A percentile compares a stretch with the other conserved stretches of the same genome.
Conservation (phyloP, 1,140 invertebrate species). For the Bombus turneri region DNA sequence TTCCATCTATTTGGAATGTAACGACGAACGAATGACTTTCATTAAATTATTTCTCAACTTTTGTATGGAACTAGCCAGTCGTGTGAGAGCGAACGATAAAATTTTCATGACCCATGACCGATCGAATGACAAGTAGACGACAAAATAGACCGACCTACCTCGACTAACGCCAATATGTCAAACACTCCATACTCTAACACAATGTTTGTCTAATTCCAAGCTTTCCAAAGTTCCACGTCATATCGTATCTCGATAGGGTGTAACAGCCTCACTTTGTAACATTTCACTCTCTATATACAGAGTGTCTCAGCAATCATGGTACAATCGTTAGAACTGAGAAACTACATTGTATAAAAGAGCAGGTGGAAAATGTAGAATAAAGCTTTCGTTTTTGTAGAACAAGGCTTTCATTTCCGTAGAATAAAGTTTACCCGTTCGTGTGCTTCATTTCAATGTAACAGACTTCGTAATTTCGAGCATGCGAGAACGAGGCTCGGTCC, state of each 20-base stretch:
- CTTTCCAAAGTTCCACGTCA: not conserved
- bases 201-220: not conserved
- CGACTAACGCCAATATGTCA: not conserved
- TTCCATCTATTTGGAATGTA: not conserved
- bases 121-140: not conserved
- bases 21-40: not conserved
- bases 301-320: too few relatives aligned
- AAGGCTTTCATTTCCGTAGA: too few relatives aligned
- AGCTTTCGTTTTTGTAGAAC: too few relatives aligned
- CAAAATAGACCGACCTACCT: not conserved
- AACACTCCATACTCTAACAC: not conserved
- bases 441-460: constrained; percentile 1
- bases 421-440: not conserved
- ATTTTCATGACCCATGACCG: not conserved
- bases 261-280: not conserved
- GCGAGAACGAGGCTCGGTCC: not conserved
- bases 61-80: not conserved
- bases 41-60: not conserved
- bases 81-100: not conserved
- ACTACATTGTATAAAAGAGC: too few relatives aligned
- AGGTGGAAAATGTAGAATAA: too few relatives aligned
- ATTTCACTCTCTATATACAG: not conserved
- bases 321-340: too few relatives aligned
- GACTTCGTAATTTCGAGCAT: not conserved
- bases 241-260: not conserved